phyloP scores from a whole-genome alignment of 2,888 invertebrate genomes.

The Congeria kusceri region DNA sequence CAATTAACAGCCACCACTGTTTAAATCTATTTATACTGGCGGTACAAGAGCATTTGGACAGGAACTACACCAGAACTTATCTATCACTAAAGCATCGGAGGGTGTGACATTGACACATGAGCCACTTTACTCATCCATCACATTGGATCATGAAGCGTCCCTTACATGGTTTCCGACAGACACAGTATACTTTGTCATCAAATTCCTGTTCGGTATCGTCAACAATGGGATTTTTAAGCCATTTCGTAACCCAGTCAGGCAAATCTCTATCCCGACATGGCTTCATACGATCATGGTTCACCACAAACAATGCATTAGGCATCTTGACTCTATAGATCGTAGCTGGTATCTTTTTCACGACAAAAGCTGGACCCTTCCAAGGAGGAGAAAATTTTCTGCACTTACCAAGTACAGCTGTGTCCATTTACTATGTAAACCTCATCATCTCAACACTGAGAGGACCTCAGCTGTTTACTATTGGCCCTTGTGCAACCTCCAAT shows the following conservation, averaged over 20 bases:
- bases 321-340: slow-evolving; percentile 1
- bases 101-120: slow-evolving; percentile 7
- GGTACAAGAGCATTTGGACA: no score
- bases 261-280: slow-evolving; percentile 22
- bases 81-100: background rate
- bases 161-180: background rate
- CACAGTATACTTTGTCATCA: background rate
- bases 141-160: slow-evolving; percentile 8
- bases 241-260: slow-evolving; percentile 8
- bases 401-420: slow-evolving; percentile 4
- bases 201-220: no score
- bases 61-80: background rate
- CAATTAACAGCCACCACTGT: no score
- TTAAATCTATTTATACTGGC: no score
- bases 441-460: background rate
- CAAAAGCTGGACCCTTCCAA: slow-evolving; percentile 23
- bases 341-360: slow-evolving; percentile 19
- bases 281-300: slow-evolving; percentile 38
- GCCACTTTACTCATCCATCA: slow-evolving; percentile 9
- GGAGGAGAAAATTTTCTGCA: slow-evolving; percentile 8
- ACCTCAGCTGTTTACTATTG: no score
- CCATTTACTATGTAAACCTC: slow-evolving; percentile 14
- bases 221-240: background rate
- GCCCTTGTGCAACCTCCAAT: no score
- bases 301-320: slow-evolving; percentile 18